A percentile compares a stretch with the other conserved stretches of the same genome.
Conservation (phyloP, 2,113 vertebrate genomes). For the Tychaedon coryphoeus region DNA sequence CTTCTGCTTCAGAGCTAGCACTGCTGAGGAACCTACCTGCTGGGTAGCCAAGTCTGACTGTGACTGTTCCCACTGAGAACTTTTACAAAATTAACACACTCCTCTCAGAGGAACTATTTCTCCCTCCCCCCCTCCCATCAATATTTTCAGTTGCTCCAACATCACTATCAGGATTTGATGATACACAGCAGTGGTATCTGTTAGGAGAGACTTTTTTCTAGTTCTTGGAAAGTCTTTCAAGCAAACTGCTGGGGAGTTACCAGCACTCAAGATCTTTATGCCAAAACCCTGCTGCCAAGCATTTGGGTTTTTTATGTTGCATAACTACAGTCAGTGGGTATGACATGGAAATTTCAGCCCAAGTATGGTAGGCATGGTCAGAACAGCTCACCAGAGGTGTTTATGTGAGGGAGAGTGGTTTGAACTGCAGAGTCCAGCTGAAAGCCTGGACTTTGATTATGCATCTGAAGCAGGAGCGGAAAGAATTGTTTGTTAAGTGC, state of each 20-base stretch:
- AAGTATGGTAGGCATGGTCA: neutral
- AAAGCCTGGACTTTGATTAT: neutral
- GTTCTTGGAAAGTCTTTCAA: neutral
- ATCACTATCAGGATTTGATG: neutral
- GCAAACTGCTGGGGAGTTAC: neutral
- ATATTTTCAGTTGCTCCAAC: neutral
- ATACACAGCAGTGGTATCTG: neutral
- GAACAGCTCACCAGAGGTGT: neutral
- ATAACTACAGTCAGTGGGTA: neutral
- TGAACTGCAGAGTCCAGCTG: neutral
- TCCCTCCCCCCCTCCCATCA: too few species aligned
- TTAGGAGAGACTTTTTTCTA: neutral
- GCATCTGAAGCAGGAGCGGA: neutral
- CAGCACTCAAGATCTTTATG: neutral
- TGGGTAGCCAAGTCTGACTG: neutral
- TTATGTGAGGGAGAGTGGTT: neutral
- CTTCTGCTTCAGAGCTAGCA: neutral
- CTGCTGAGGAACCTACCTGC: neutral
- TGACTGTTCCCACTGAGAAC: neutral
- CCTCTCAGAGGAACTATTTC: fast-evolving
- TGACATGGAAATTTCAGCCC: neutral
- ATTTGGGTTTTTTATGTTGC: neutral
- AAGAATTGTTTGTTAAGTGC: neutral
- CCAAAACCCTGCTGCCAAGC: neutral
- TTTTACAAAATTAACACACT: neutral